Evolutionary conservation across 2,797 vertebrate species (phyloP).

Genomic region (Melanotaenia pygmaea): DNA sequence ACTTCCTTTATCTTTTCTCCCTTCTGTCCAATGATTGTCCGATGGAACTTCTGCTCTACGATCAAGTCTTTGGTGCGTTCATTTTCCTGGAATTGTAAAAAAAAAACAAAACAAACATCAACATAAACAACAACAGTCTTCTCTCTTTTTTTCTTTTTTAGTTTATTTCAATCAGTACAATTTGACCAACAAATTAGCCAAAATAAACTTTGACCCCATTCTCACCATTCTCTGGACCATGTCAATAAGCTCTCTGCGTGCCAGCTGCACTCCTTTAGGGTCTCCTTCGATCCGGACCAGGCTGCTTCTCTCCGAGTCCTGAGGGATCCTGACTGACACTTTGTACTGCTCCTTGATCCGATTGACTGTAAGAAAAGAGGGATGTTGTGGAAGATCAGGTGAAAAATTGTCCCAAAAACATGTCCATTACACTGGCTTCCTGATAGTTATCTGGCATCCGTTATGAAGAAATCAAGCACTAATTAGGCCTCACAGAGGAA

Average conservation of each 20-base stretch:
- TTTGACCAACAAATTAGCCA: neutral
- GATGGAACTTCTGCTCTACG: constrained; percentile 87
- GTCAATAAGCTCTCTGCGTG: constrained; percentile 85
- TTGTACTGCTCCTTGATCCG: constrained; percentile 89
- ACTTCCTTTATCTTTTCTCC: constrained; percentile 88
- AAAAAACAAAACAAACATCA: neutral
- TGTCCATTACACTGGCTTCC: neutral
- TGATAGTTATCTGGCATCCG: neutral
- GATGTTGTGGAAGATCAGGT: neutral
- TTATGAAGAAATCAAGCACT: neutral
- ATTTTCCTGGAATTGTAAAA: constrained; percentile 75
- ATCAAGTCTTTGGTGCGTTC: constrained; percentile 87
- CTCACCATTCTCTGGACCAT: constrained; percentile 88
- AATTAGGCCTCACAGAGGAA: neutral
- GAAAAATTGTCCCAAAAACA: neutral
- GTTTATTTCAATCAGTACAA: neutral
- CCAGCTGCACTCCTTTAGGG: constrained; percentile 85
- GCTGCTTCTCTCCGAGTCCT: constrained; percentile 84
- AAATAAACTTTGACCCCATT: neutral
- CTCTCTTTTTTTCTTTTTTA: neutral
- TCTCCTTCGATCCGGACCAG: constrained; percentile 88
- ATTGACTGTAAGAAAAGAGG: constrained; percentile 74
- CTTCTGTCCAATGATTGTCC: constrained; percentile 86
- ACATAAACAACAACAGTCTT: neutral
- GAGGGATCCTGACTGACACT: constrained; percentile 85